phyloP scores from a whole-genome alignment of 2,888 invertebrate species.

The Leucoptera coffeella region DNA sequence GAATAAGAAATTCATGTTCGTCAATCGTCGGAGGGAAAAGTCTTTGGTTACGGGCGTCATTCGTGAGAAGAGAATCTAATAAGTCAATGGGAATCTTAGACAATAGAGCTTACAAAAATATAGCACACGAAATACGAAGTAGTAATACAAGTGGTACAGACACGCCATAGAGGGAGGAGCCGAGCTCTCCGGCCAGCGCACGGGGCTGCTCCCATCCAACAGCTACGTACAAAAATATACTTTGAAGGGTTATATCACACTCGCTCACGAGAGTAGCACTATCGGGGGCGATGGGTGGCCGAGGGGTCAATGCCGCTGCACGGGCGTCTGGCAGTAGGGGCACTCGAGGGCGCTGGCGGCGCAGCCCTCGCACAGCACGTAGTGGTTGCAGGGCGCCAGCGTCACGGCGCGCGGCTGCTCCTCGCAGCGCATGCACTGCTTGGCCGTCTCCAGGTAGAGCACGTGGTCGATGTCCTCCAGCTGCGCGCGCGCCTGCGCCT shows the following conservation, averaged over 20 bases:
- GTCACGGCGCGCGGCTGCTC: conserved; percentile 82
- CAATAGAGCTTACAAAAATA: no score
- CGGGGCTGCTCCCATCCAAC: no score
- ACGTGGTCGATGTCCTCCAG: conserved; percentile 73
- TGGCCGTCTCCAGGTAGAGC: conserved; percentile 80
- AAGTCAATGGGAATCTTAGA: no score
- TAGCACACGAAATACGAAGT: no score
- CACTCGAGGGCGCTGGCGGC: conserved; percentile 78
- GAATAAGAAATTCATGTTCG: no score
- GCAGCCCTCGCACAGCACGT: conserved; percentile 84
- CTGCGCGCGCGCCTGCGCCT: conserved; percentile 71
- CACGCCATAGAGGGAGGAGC: conserved; percentile 7
- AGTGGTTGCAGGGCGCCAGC: conserved; percentile 86
- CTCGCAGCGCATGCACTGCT: conserved; percentile 87
- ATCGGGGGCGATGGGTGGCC: neutral
- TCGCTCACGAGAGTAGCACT: neutral
- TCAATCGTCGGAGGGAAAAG: no score
- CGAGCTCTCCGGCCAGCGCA: no score
- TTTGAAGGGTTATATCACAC: no score
- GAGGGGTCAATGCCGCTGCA: conserved; percentile 25
- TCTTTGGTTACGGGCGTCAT: no score
- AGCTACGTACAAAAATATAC: no score
- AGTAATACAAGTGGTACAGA: no score
- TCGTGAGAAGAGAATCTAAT: conserved; percentile 1
- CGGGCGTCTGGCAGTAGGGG: conserved; percentile 86